Evolutionary conservation across 1,140 invertebrate species (phyloP), one percentile per base, ranked within the genome.

Genomic region (Lethocerus indicus): DNA sequence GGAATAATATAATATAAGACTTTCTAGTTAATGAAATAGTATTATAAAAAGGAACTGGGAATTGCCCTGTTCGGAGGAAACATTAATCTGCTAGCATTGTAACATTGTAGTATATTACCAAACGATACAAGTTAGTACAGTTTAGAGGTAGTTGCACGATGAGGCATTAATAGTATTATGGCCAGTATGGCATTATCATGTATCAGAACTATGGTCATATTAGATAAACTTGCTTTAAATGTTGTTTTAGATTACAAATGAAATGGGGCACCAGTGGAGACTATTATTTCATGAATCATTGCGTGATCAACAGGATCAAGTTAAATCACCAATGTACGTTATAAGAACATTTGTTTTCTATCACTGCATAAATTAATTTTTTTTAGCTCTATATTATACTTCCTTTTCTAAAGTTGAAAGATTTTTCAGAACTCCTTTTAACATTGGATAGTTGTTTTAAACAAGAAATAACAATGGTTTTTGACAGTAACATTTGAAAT

Each of bases 171-270:
- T 14, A 39, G 3, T 39, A 14, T 39, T 39, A 18, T 39, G 7
- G 6, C 16, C 21, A 5, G 6, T 5, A 7, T 5, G 16, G 6
- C 6, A 5, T 39, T 20, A 18, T 5, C 4, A 16, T 39, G 29
- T n/a, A 32, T 32, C 29, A n/a, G 9, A 9, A 9, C 29, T 32
- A 32, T 9, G 29, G 29, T n/a, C 29, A 32, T 32, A 9, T n/a
- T 9, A 32, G n/a, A 9, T n/a, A 9, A 32, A 5, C 23, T 23
- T 24, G 12, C 5, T 6, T 20, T 42, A 24, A 5, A 4, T 24
- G n/a, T 23, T 42, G 20, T 42, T 42, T 24, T 42, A 42, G 40
- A 42, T 42, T 7, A 42, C 40, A 24, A 42, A 42, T 24, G 40
- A 42, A 6, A 14, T 20, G 23, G 40, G 40, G n/a, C 3, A 4